Percentiles rank a stretch among this genome's conserved stretches.
phyloP scores from a whole-genome alignment of 2,113 vertebrate genomes.

The Vicugna pacos region DNA sequence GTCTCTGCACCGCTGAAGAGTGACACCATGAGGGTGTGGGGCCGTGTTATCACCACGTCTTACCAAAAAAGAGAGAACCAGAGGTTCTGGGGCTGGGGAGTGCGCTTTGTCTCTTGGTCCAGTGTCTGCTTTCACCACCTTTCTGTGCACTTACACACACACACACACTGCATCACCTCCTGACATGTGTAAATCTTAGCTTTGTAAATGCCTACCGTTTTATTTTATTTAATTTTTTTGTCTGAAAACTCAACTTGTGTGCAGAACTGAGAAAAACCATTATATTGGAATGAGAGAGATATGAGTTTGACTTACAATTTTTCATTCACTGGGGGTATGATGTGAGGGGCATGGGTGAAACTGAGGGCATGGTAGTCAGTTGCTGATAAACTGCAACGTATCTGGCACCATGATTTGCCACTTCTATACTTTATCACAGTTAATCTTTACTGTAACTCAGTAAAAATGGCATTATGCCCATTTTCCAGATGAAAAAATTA shows the following conservation, averaged over 20 bases:
- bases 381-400: not conserved
- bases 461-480: not conserved
- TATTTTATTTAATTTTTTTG: not conserved
- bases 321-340: not conserved
- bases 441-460: not conserved
- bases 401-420: too few relatives aligned
- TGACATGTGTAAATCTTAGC: too few relatives aligned
- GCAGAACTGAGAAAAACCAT: not conserved
- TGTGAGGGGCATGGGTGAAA: not conserved
- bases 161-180: not conserved
- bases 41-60: too few relatives aligned
- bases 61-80: not conserved
- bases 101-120: too few relatives aligned
- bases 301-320: not conserved
- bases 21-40: too few relatives aligned
- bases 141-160: not conserved
- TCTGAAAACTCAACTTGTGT: not conserved
- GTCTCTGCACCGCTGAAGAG: not conserved
- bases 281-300: not conserved
- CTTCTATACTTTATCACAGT: not conserved
- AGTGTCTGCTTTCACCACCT: not conserved
- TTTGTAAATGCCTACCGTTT: not conserved
- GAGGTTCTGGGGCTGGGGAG: not conserved
- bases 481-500: not conserved
- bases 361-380: not conserved